Percentiles rank a stretch among this genome's conserved stretches.
phyloP scores from a whole-genome alignment of 2,113 vertebrate species.

The Megaceryle torquata region DNA sequence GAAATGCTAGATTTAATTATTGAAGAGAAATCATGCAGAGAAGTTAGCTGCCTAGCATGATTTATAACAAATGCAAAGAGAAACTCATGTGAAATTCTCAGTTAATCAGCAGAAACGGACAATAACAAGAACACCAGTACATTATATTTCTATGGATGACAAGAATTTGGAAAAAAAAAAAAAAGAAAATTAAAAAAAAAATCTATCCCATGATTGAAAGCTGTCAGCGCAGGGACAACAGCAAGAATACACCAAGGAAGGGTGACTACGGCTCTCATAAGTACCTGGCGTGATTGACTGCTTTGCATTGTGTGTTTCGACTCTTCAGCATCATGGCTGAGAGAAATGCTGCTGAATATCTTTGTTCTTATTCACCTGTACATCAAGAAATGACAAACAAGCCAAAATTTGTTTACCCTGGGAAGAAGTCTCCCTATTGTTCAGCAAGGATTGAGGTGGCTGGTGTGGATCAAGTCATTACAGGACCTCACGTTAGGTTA shows the following conservation, averaged over 20 bases:
- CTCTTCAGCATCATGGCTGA: background rate
- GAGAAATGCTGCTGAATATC: background rate
- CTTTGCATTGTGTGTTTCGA: background rate
- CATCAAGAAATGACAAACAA: background rate
- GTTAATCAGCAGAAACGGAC: slow-evolving; percentile 48
- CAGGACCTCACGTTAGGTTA: background rate
- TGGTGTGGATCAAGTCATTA: background rate
- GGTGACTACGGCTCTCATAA: background rate
- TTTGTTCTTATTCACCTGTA: background rate
- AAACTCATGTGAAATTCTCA: slow-evolving; percentile 47
- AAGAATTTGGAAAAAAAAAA: background rate
- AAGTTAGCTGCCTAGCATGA: slow-evolving; percentile 65
- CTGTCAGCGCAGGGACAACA: background rate
- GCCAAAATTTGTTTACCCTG: background rate
- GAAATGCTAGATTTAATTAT: slow-evolving; percentile 78
- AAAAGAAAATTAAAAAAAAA: background rate
- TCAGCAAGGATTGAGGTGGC: background rate
- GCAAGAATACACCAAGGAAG: background rate
- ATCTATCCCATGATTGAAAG: background rate
- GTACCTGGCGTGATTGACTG: background rate
- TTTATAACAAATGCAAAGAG: slow-evolving; percentile 58
- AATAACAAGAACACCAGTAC: background rate
- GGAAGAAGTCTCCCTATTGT: background rate
- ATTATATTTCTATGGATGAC: background rate
- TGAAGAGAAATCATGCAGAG: slow-evolving; percentile 73